A percentile compares a stretch with the other conserved stretches of the same genome.
phyloP scores from a whole-genome alignment of 2,888 invertebrate species.

The Lepetodrilus schrolli region DNA sequence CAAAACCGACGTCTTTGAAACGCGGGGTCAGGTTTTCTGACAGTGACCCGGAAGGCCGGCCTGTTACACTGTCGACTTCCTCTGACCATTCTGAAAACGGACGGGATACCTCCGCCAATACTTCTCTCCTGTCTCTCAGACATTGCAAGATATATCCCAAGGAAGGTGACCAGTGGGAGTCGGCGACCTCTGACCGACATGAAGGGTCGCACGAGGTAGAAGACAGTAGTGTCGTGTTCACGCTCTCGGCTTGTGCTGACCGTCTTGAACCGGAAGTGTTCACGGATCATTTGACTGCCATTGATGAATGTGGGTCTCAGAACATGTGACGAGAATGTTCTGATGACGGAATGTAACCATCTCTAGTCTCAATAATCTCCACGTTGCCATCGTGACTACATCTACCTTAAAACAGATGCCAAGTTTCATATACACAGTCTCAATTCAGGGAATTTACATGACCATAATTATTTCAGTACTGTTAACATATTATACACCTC shows the following conservation, averaged over 20 bases:
- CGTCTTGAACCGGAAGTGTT: no score
- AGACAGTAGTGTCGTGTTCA: not conserved
- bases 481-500: no score
- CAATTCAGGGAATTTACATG: no score
- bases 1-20: not conserved
- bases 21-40: constrained; percentile 24
- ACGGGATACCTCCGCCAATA: not conserved
- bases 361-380: no score
- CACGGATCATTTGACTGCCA: no score
- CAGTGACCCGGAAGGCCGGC: not conserved
- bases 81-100: not conserved
- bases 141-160: constrained; percentile 28
- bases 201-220: not conserved
- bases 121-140: constrained; percentile 22
- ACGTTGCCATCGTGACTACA: no score
- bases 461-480: no score
- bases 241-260: not conserved
- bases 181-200: not conserved
- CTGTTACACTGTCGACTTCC: not conserved
- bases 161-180: not conserved
- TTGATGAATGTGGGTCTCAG: no score
- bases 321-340: no score
- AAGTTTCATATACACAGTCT: no score
- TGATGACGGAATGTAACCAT: no score
- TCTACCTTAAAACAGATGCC: no score